phyloP scores from a whole-genome alignment of 1,140 invertebrate species.

The Bilobella aurantiaca region DNA sequence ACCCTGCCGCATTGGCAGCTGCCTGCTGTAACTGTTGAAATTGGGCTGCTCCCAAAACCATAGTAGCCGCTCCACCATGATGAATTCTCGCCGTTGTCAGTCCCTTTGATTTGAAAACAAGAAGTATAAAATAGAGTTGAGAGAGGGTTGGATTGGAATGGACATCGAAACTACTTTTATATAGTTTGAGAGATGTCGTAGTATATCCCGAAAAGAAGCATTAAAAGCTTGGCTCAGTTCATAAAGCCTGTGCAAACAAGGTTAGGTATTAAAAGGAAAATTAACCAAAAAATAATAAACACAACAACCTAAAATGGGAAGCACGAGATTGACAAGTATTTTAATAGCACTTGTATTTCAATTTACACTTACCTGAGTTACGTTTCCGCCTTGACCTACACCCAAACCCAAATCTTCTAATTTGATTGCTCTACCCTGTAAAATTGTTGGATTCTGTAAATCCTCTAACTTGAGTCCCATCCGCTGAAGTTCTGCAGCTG shows the following conservation, averaged over 20 bases:
- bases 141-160: too few species aligned
- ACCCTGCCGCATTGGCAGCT: not conserved
- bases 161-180: too few species aligned
- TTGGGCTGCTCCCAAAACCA: slow-evolving; percentile 31
- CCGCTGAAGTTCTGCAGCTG: slow-evolving; percentile 27
- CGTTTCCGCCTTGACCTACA: not conserved
- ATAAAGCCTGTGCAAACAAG: not conserved
- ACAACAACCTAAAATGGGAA: not conserved
- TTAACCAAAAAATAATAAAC: not conserved
- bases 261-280: too few species aligned
- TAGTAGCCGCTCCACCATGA: slow-evolving; percentile 20
- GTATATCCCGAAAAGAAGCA: too few species aligned
- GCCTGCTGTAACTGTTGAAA: slow-evolving; percentile 25
- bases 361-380: not conserved
- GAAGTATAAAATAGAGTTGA: not conserved
- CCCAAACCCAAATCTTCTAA: slow-evolving; percentile 26
- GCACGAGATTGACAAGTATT: not conserved
- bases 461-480: slow-evolving; percentile 33
- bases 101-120: not conserved
- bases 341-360: not conserved
- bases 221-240: not conserved
- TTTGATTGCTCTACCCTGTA: slow-evolving; percentile 23
- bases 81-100: slow-evolving; percentile 13
- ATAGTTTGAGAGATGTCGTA: not conserved
- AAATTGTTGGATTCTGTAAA: slow-evolving; percentile 29